Percentiles rank a stretch among this genome's conserved stretches.
Conservation (phyloP, 1,140 invertebrate genomes). For the Lineus longissimus region DNA sequence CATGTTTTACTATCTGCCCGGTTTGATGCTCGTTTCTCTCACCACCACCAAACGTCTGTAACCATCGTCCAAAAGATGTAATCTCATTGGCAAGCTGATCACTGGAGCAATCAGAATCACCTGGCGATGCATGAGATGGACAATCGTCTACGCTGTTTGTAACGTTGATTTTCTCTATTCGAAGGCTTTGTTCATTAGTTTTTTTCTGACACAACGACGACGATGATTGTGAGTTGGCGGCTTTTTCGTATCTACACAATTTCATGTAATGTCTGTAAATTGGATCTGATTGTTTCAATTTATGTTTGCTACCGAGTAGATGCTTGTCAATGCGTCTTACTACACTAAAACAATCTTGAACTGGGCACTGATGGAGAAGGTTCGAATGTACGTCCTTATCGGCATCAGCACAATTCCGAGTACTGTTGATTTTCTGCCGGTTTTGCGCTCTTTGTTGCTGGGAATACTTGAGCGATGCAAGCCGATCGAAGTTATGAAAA, state of each 20-base stretch:
- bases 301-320: neutral
- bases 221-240: too few relatives aligned
- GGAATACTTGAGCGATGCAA: neutral
- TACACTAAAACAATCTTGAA: neutral
- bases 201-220: neutral
- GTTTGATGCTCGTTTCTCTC: neutral
- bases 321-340: neutral
- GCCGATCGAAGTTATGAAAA: neutral
- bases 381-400: neutral
- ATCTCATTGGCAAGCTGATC: neutral
- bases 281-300: neutral
- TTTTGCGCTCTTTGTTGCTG: slow-evolving; percentile 2
- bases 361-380: neutral
- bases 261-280: neutral
- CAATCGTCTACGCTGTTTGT: neutral
- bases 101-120: neutral
- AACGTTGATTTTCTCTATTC: neutral
- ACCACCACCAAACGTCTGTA: slow-evolving; percentile 6
- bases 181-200: neutral
- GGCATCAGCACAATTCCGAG: neutral
- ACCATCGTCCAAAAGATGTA: slow-evolving; percentile 1
- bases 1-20: neutral
- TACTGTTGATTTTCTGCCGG: neutral
- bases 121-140: neutral
- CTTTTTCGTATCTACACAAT: neutral